Base-by-base conservation (phyloP, 2,113 vertebrate species). In the Piprites chloris region DNA sequence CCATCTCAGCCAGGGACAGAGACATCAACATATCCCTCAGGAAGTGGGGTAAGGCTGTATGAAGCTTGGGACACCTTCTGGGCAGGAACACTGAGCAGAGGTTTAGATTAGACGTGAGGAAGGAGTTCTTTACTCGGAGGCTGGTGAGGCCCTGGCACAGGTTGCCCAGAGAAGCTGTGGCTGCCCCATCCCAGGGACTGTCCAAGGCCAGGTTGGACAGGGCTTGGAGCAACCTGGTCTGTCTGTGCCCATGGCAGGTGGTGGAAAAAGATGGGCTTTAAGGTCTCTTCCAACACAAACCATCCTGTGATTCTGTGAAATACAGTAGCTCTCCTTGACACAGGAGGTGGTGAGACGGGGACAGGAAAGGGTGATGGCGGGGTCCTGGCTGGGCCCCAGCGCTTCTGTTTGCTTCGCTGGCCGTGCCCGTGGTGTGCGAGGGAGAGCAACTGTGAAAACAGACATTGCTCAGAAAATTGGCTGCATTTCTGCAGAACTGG, bases 301-400 rank as follows among this genome's bases (percentile, higher is more conserved):
- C 56, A 6, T 28, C 6, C 56, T 63, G 72, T 32, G 44, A 39
- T 19, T 9, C n/a, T 32, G 14, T 50, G 87, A 50, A 63, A 56
- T 33, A 56, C 63, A 35, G 35, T 56, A 33, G 47, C 56, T 71
- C 42, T 73, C 73, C 82, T 68, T 46, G 65, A 41, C 90, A 59
- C 86, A 83, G 72, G 28, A 50, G 77, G 86, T 24, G 1, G 37
- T 71, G 89, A 93, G 87, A 58, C 1, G 14, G 49, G 91, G 87
- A 74, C 84, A 95, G 94, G 80, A 68, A 61, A 12, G 37, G 53
- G 77, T 13, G 62, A 68, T 68, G 0, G 4, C 68, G 15, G 94
- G 79, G 67, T 76, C 63, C 86, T 88, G 91, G 96, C 96, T 32
- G 76, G 6, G 58, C 61, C 78, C 83, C 92, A 93, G 39, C 74